Conservation (phyloP, 2,113 vertebrate genomes). For the Gopherus evgoodei region DNA sequence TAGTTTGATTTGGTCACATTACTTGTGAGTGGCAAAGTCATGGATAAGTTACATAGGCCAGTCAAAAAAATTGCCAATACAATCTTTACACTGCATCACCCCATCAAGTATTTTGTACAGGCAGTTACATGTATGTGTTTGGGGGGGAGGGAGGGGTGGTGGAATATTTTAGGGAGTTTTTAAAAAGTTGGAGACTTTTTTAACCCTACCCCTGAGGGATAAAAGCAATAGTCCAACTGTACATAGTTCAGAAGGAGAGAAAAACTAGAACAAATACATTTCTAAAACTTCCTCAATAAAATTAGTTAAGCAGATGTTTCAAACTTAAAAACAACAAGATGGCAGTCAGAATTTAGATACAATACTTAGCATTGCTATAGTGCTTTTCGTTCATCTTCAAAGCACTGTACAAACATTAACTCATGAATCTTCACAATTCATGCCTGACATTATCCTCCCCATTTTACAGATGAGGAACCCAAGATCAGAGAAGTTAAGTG, state of each 20-base stretch:
- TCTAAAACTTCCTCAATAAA: constrained; percentile 11
- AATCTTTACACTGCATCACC: background rate
- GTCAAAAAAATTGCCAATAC: background rate
- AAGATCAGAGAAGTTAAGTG: background rate
- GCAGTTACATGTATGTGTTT: background rate
- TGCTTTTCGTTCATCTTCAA: constrained; percentile 10
- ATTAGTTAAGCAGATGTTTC: constrained; percentile 31
- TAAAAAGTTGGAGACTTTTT: constrained; percentile 47
- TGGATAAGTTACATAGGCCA: background rate
- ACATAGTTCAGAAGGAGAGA: constrained; percentile 50
- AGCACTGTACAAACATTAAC: constrained; percentile 1
- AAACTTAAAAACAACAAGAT: background rate
- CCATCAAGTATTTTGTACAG: background rate
- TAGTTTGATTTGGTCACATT: background rate
- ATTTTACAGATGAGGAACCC: background rate
- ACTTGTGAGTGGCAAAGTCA: background rate
- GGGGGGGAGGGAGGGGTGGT: background rate
- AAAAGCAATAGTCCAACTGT: constrained; percentile 25
- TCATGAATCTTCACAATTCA: background rate
- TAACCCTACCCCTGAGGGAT: constrained; percentile 50
- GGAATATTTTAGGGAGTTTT: constrained; percentile 62
- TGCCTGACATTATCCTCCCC: background rate
- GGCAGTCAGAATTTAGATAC: constrained; percentile 4
- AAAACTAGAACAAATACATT: constrained; percentile 17
- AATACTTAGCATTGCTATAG: background rate